Evolutionary conservation across 2,797 vertebrate species (phyloP), one percentile per base, ranked within the genome.

Genomic region (Tamandua tetradactyla): DNA sequence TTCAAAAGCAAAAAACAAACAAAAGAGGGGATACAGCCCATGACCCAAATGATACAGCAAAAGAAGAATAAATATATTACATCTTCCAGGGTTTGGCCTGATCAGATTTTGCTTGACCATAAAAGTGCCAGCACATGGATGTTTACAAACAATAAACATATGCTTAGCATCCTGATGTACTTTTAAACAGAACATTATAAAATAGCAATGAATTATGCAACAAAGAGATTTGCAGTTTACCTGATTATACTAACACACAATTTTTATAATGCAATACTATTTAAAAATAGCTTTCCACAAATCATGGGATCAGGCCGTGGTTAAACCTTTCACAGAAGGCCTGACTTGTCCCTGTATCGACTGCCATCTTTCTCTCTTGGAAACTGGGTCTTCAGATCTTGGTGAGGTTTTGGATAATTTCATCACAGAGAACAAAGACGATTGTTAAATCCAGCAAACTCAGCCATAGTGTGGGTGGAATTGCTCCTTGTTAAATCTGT

Each of bases 401-500:
- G 97, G 99, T 98, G 61, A 98, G 98, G 78, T 98, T 96, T 95
- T 98, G 98, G 85, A 98, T 98, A 55, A 99, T 98, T 96, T 99
- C 98, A 95, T 98, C 98, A 4, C 98, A 98, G 94, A 99, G 98
- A 95, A 98, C 98, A 15, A 98, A 98, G 52, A 98, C 98, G 49
- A 98, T 98, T 91, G 98, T 98, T 64, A 98, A 98, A 9, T 98
- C 98, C 91, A 98, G 93, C 98, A 98, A 87, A 98, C 98, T 9
- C 98, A 97, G 75, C 98, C 98, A 0, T 98, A 98, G 52, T 98
- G 96, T 2, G 98, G 98, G 96, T 2, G 98, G 98, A 37, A 98
- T 97, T 0, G 98, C 99, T 66, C 98, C 97, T 99, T 99, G 97
- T 98, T 98, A 97, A 99, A 98, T 92, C 98, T 99, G 42, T 37